Percentiles rank a stretch among this genome's conserved stretches.
phyloP scores from a whole-genome alignment of 1,140 invertebrate genomes.

The Drosophila ficusphila region DNA sequence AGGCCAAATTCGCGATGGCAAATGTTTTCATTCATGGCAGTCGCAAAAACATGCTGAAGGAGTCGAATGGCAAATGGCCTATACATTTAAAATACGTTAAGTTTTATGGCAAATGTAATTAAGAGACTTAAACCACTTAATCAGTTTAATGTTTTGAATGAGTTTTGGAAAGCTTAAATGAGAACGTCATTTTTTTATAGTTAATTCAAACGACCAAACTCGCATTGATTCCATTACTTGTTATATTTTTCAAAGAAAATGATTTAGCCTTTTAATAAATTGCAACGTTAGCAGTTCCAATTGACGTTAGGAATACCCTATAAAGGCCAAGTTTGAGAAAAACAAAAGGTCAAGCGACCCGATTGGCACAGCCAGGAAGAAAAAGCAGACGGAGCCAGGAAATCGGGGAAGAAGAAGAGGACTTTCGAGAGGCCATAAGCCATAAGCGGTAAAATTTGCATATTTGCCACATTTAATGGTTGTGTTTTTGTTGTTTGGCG shows the following conservation, averaged over 20 bases:
- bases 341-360: conserved; percentile 57
- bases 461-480: conserved; percentile 79
- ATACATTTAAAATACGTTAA: not conserved
- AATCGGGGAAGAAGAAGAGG: conserved; percentile 7
- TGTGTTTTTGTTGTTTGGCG: conserved; percentile 13
- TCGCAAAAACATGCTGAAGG: not conserved
- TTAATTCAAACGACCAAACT: no score
- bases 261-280: no score
- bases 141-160: no score
- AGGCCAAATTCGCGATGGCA: conserved; percentile 43
- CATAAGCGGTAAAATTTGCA: conserved; percentile 68
- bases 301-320: not conserved
- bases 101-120: not conserved
- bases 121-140: not conserved
- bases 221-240: no score
- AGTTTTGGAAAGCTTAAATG: not conserved
- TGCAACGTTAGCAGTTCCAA: not conserved
- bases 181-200: no score
- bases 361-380: conserved; percentile 24
- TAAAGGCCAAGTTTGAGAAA: not conserved
- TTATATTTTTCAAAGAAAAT: no score
- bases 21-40: conserved; percentile 70
- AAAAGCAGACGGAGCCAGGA: not conserved
- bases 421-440: conserved; percentile 31
- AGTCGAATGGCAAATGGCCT: conserved; percentile 28